Evolutionary conservation across 2,113 vertebrate genomes (phyloP).

Genomic region (Nerophis lumbriciformis): DNA sequence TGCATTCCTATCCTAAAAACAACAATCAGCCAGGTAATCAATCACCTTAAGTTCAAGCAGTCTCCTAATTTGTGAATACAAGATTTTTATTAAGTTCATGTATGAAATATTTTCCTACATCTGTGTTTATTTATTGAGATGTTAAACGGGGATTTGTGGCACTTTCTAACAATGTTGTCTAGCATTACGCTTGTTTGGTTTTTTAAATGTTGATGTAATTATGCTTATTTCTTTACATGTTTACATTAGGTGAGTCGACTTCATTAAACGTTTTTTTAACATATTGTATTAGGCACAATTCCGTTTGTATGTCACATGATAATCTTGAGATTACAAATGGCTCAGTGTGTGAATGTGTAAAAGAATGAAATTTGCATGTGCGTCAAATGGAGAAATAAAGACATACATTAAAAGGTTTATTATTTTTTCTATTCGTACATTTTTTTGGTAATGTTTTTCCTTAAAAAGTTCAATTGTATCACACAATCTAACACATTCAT

Average conservation of each 20-base stretch:
- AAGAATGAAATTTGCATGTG: constrained; percentile 22
- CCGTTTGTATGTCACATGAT: constrained; percentile 8
- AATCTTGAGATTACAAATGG: not conserved
- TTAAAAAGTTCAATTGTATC: no score
- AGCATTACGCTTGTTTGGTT: not conserved
- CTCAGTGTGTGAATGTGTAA: constrained; percentile 5
- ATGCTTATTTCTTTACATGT: constrained; percentile 11
- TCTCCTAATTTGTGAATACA: not conserved
- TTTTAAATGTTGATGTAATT: constrained; percentile 14
- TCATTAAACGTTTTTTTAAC: constrained; percentile 10
- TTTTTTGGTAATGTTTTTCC: not conserved
- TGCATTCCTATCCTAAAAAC: not conserved
- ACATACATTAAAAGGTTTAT: constrained; percentile 17
- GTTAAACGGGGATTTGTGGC: constrained; percentile 17
- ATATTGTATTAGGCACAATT: constrained; percentile 8
- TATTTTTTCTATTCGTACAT: not conserved
- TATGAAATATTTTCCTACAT: constrained; percentile 6
- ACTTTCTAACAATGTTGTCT: constrained; percentile 33
- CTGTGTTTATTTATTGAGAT: not conserved
- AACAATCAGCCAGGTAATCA: not conserved
- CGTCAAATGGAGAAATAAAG: constrained; percentile 59
- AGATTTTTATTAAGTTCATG: not conserved
- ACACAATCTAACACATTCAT: no score
- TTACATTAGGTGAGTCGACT: not conserved
- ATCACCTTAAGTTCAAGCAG: not conserved